These are phyloP conservation scores for Drosophila emarginata DNA, from an alignment of 2,888 invertebrate genomes.

Conservation along the genomic window DNA sequence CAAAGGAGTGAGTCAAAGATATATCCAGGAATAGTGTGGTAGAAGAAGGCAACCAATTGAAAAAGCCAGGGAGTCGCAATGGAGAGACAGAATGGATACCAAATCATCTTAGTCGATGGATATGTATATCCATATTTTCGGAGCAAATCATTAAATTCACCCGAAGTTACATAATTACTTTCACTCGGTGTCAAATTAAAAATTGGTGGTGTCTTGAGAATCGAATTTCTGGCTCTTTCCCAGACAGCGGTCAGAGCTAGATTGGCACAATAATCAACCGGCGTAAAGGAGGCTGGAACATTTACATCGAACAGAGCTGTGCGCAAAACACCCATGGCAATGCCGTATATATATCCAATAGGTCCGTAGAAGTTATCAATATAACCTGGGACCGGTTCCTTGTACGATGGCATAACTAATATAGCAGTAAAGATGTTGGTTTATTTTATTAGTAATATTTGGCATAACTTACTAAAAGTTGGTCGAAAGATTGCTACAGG, in stretches of 20 bases:
- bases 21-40: constrained; percentile 87
- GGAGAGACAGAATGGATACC: constrained; percentile 85
- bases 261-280: constrained; percentile 83
- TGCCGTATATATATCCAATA: constrained; percentile 82
- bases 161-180: constrained; percentile 91
- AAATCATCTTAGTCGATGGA: constrained; percentile 86
- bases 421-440: neutral
- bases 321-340: constrained; percentile 85
- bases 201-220: constrained; percentile 26
- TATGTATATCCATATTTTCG: constrained; percentile 82
- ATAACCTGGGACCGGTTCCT: constrained; percentile 86
- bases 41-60: constrained; percentile 84
- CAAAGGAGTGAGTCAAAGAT: constrained; percentile 83
- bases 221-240: constrained; percentile 75
- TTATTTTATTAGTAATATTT: neutral
- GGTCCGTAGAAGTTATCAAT: constrained; percentile 88
- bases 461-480: constrained; percentile 84
- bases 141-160: constrained; percentile 83
- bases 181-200: constrained; percentile 93
- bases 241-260: constrained; percentile 81
- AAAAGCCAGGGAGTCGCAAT: constrained; percentile 79
- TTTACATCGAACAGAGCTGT: constrained; percentile 67
- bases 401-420: constrained; percentile 78
- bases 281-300: constrained; percentile 79
- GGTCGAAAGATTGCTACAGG: constrained; percentile 88